Conservation (phyloP, 2,113 vertebrate species). For the Sporophila hypoxantha region DNA sequence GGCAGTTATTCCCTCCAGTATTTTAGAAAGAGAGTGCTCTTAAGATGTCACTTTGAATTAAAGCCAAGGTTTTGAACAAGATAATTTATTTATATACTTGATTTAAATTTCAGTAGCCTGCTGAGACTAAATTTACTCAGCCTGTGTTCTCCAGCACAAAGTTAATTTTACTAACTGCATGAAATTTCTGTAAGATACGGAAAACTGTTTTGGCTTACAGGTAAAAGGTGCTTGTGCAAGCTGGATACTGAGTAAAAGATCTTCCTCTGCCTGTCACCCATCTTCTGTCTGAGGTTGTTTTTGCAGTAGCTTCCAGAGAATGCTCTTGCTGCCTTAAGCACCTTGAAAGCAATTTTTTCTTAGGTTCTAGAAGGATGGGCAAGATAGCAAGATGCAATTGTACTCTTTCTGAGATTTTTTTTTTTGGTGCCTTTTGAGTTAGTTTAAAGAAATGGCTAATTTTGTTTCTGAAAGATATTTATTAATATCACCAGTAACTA, state of each 20-base stretch:
- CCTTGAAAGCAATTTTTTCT: not conserved
- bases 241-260: not conserved
- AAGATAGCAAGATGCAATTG: not conserved
- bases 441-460: not conserved
- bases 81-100: conserved; percentile 72
- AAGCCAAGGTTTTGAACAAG: conserved; percentile 47
- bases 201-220: not conserved
- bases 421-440: not conserved
- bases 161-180: not conserved
- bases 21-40: conserved; percentile 53
- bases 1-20: conserved; percentile 49
- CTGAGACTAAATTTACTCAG: conserved; percentile 42
- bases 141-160: not conserved
- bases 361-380: not conserved
- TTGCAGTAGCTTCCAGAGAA: not conserved
- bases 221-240: not conserved
- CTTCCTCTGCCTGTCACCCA: not conserved
- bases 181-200: not conserved
- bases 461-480: not conserved
- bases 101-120: conserved; percentile 62
- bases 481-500: not conserved
- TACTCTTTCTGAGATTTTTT: not conserved
- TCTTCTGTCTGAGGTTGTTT: not conserved
- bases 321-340: not conserved
- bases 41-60: conserved; percentile 72